Evolutionary conservation across 2,113 vertebrate species (phyloP).

Genomic region (Albula goreensis): DNA sequence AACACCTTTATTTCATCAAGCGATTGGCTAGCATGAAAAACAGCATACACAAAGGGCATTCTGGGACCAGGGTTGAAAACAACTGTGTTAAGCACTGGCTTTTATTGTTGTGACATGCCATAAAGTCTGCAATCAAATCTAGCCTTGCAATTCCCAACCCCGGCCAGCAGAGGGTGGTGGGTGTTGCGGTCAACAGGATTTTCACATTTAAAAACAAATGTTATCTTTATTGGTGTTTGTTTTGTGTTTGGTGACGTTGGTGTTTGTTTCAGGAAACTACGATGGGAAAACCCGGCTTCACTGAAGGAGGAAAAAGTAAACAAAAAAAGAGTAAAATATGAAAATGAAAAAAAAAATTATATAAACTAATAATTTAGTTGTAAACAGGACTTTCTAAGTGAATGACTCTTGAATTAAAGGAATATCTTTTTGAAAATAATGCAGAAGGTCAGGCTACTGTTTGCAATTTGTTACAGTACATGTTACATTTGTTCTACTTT

Average conservation of each 20-base stretch:
- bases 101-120: no score
- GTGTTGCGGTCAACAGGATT: not conserved
- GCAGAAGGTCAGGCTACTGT: constrained; percentile 22
- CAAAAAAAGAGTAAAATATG: constrained; percentile 25
- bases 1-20: no score
- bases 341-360: constrained; percentile 17
- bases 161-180: no score
- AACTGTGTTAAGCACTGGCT: no score
- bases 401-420: constrained; percentile 29
- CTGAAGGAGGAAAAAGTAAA: constrained; percentile 35
- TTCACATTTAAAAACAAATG: not conserved
- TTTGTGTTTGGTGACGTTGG: not conserved
- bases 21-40: no score
- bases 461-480: constrained; percentile 17
- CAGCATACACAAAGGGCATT: no score
- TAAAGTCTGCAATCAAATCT: no score
- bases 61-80: no score
- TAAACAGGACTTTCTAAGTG: constrained; percentile 17
- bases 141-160: no score
- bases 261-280: constrained; percentile 38
- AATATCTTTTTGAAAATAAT: not conserved
- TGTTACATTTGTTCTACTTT: constrained; percentile 21
- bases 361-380: constrained; percentile 11
- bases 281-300: constrained; percentile 34
- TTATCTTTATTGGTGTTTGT: not conserved